These are phyloP conservation scores for Macaca nemestrina DNA, from an alignment of 2,113 vertebrate species.

Conservation along the genomic window DNA sequence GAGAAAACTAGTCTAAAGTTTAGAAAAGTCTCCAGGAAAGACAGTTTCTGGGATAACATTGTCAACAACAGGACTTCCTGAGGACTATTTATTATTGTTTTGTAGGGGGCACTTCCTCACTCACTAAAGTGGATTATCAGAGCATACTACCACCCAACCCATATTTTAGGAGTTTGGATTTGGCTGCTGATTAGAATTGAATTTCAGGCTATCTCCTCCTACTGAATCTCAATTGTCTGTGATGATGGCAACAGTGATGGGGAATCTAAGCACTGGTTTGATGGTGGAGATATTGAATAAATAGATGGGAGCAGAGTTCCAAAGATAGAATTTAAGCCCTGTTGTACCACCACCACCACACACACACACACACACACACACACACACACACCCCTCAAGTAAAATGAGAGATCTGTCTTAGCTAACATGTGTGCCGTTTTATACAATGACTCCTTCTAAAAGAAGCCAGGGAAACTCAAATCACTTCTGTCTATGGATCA, in stretches of 20 bases:
- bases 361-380: neutral
- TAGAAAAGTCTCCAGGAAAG: conserved; percentile 81
- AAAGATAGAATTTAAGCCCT: conserved; percentile 34
- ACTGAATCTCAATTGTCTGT: conserved; percentile 60
- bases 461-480: conserved; percentile 66
- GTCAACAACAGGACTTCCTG: conserved; percentile 83
- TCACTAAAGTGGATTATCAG: conserved; percentile 78
- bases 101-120: conserved; percentile 73
- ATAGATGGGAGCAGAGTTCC: neutral
- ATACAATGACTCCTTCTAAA: conserved; percentile 52
- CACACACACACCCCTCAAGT: neutral
- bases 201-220: conserved; percentile 67
- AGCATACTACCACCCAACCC: conserved; percentile 64
- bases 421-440: conserved; percentile 26
- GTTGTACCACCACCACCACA: neutral
- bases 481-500: conserved; percentile 51
- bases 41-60: conserved; percentile 83
- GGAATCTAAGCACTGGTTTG: conserved; percentile 60
- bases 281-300: conserved; percentile 67
- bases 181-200: conserved; percentile 72
- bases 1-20: conserved; percentile 82
- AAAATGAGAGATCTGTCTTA: conserved; percentile 50
- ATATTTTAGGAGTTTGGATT: conserved; percentile 68
- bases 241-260: conserved; percentile 58
- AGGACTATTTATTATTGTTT: conserved; percentile 81